Base-by-base conservation (phyloP, 2,888 invertebrate genomes). In the Seira musarum region DNA sequence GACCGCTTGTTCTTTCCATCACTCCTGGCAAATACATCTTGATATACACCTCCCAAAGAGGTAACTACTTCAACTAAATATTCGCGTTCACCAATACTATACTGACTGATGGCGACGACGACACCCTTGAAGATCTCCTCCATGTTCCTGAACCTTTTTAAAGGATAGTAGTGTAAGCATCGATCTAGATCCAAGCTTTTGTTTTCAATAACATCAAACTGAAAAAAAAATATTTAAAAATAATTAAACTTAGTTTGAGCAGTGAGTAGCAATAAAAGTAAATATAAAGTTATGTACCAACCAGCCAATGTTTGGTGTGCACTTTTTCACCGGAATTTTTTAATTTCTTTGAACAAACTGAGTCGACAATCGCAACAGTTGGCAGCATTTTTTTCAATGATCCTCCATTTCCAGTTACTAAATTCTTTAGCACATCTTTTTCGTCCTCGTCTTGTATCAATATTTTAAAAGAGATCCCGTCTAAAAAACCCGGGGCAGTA, bases 91-190 rank as follows among this genome's bases (percentile, higher is more conserved):
- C 91, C 90, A 0, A 93, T 93, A 13, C 91, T 89, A 88, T 95
- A 96, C 0, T 93, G 93, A 87, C 95, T 96, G 83, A 96, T 91
- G 10, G 94, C 93, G 74, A 96, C 91, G 0, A 95, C 94, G 87
- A 94, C 94, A 61, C 92, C 93, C 0, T 88, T 87, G 21, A 97
- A 89, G 1, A 85, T 25, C n/a, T 69, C 64, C 0, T 60, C 19
- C 69, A 81, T 77, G n/a, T 35, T 75, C 1, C 68, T 53, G 53
- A 67, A 68, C 1, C 17, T 17, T 0, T 30, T 24, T 2, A 70
- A 8, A 0, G 86, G 81, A n/a, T 63, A n/a, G 49, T 86, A 78
- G 35, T 82, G 67, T 64, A 64, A 74, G 5, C 35, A 25, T 25
- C 61, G 57, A 1, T 57, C 67, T 1, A 83, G 63, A 63, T 84